phyloP scores from a whole-genome alignment of 2,888 invertebrate genomes.

The Drosophila demipolita region DNA sequence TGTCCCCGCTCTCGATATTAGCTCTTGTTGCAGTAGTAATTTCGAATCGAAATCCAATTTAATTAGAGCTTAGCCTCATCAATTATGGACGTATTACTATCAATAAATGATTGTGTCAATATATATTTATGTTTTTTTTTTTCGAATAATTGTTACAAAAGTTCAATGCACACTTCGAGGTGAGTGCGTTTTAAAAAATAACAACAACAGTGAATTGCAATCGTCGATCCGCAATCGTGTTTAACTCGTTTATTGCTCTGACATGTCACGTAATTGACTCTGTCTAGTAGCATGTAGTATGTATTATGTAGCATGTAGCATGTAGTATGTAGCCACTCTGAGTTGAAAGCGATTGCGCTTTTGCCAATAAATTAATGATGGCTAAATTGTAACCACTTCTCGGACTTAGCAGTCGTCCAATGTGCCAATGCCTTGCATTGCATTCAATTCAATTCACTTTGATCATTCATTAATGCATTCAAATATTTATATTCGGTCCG shows the following conservation, averaged over 20 bases:
- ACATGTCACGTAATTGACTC: constrained; percentile 75
- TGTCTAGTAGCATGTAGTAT: constrained; percentile 13
- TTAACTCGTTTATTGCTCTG: constrained; percentile 67
- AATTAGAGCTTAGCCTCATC: constrained; percentile 41
- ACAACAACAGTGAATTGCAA: constrained; percentile 31
- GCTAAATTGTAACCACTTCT: constrained; percentile 5
- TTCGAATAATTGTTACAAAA: constrained; percentile 54
- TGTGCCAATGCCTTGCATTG: constrained; percentile 19
- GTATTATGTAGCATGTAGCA: neutral
- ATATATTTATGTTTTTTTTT: constrained; percentile 9
- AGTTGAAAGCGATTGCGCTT: constrained; percentile 23
- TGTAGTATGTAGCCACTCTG: neutral
- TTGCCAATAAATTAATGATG: constrained; percentile 46
- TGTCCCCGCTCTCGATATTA: constrained; percentile 3
- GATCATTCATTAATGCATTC: constrained; percentile 61
- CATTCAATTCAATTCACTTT: constrained; percentile 40
- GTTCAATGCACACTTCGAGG: constrained; percentile 79
- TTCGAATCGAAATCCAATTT: constrained; percentile 35
- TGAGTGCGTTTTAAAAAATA: constrained; percentile 57
- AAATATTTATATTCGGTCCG: constrained; percentile 25
- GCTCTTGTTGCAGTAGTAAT: constrained; percentile 15
- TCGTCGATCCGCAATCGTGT: constrained; percentile 56
- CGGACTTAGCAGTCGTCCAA: constrained; percentile 1
- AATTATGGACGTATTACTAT: constrained; percentile 36
- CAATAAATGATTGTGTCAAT: constrained; percentile 7